Base-by-base conservation (phyloP, 2,797 vertebrate species). In the Hoplostethus atlanticus region DNA sequence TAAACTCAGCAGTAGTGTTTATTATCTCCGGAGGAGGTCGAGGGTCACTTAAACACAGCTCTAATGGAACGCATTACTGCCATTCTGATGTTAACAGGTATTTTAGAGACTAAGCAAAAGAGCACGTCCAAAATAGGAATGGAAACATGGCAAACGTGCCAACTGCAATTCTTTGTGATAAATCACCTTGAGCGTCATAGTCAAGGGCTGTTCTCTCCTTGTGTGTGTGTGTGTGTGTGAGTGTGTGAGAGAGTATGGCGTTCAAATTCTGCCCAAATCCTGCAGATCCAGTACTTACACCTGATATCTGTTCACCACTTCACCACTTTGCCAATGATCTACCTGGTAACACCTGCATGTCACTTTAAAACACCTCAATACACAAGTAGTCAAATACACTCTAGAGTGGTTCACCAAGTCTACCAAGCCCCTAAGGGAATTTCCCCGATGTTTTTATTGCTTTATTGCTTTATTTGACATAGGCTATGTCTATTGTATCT, bases 91-190 rank as follows among this genome's bases (percentile, higher is more conserved):
- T 70, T 44, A 59, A 65, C 34, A 57, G 61, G 42, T n/a, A 48
- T 9, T 17, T 34, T 8, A 11, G 17, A 65, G 44, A 59, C 42
- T 11, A 17, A 75, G 63, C 10, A 36, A 57, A 31, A 68, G 30
- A 64, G 44, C 10, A 3, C 0, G 5, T 73, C 85, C 81, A 71
- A 79, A 86, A 53, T 71, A 71, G 79, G 83, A 42, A 34, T 80
- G 85, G 85, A 86, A 85, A 83, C 62, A 64, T 21, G 21, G 8
- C 3, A 0, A 1, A 52, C 25, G 40, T 21, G 54, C 55, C 64
- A 30, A 55, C 9, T 44, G 36, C 1, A 9, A 7, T 31, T 55
- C 31, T 1, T 44, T 59, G 21, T 25, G 34, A 46, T 8, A 21
- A 36, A 57, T 79, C 25, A 12, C 64, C 58, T 47, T 7, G 13